phyloP scores from a whole-genome alignment of 1,140 invertebrate species.

The roundworm (Caenorhabditis elegans) region WBcel235 BX284602.5:11112001-11112500 shows the following conservation, averaged over 20 bases:
- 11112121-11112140: background rate
- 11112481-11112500: constrained; percentile 13
- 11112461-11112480: constrained; percentile 33
- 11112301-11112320: too few relatives aligned
- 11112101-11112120: background rate
- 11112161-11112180: background rate
- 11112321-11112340: background rate
- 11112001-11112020: constrained; percentile 21
- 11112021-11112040: constrained; percentile 33
- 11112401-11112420: constrained; percentile 29
- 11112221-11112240: too few relatives aligned
- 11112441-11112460: constrained; percentile 31
- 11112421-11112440: constrained; percentile 11
- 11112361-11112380: too few relatives aligned
- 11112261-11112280: too few relatives aligned
- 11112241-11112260: too few relatives aligned
- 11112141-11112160: background rate
- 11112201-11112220: too few relatives aligned
- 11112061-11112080: background rate
- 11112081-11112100: background rate
- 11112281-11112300: too few relatives aligned
- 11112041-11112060: constrained; percentile 1
- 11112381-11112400: background rate
- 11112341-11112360: too few relatives aligned
- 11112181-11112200: too few relatives aligned